Base-by-base conservation (phyloP, 2,113 vertebrate species). In the Girardinichthys multiradiatus region DNA sequence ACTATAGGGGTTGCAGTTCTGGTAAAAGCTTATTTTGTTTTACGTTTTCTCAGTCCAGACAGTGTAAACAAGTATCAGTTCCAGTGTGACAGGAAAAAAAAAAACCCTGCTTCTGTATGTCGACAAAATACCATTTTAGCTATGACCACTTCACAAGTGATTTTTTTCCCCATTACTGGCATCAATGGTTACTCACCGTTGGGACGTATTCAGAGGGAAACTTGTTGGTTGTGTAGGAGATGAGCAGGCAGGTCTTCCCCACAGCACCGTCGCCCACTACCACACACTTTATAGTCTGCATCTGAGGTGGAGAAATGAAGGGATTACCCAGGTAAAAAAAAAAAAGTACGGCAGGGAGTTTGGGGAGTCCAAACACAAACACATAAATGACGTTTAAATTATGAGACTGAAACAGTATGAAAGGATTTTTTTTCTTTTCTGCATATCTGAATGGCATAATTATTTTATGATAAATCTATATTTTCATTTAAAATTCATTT, bases 211-310 rank as follows among this genome's bases (percentile, higher is more conserved):
- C 89, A 0, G 90, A 92, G 27, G 90, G 90, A 65, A 91, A 91
- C 77, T 91, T 91, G 83, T 90, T 91, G 57, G 90, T 91, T 5
- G 90, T 91, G 76, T 91, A 92, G 10, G 90, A 92, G 79, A 92
- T 92, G 61, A 92, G 85, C 11, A 92, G 88, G 78, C 91, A 92
- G 19, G 91, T 92, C 33, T 92, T 92, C 8, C 91, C 90, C 61
- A 92, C 91, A 0, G 91, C 90, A 4, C 91, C 90, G 0, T 92
- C 91, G 58, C 91, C 91, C 33, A 92, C 91, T 58, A 92, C 91
- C 79, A 91, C 91, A 66, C 91, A 92, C 85, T 92, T 92, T 82
- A 92, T 91, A 4, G 89, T 91, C 79, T 92, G 91, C 91, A 92
- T 92, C 91, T 92, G 86, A 30, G 57, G 51, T 67, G 21, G 37